phyloP scores from a whole-genome alignment of 1,140 invertebrate species.

The Drosophila nikananu region DNA sequence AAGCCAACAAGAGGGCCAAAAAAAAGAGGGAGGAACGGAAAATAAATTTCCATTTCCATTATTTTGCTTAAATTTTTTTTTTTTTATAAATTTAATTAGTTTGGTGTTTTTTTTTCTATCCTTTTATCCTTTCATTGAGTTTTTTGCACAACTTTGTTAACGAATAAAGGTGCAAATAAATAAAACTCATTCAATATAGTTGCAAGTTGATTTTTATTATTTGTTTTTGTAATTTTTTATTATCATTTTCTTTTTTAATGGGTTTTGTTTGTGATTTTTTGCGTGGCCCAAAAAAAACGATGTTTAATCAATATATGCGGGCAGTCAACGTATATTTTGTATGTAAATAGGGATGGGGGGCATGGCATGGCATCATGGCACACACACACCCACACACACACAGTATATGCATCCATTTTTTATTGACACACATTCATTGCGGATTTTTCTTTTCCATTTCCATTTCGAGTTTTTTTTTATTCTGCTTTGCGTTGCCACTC shows the following conservation, averaged over 20 bases:
- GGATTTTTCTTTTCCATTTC: slow-evolving; percentile 18
- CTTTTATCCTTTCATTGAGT: not conserved
- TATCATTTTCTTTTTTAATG: slow-evolving; percentile 9
- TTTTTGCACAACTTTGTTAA: not conserved
- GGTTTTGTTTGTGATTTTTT: slow-evolving; percentile 49
- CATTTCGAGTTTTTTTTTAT: not conserved
- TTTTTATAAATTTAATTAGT: slow-evolving; percentile 70
- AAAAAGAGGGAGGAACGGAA: slow-evolving; percentile 41
- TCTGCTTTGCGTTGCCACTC: not conserved
- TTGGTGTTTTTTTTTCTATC: not conserved
- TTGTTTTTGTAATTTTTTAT: not conserved
- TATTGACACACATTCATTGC: slow-evolving; percentile 46
- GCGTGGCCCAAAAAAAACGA: slow-evolving; percentile 62
- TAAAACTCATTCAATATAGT: slow-evolving; percentile 20
- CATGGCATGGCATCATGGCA: slow-evolving; percentile 1
- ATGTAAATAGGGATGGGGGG: slow-evolving; percentile 26
- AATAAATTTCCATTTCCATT: slow-evolving; percentile 57
- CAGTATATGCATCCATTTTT: slow-evolving; percentile 8
- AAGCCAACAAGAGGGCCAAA: slow-evolving; percentile 67
- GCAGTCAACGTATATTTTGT: slow-evolving; percentile 41
- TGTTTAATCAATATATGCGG: slow-evolving; percentile 83
- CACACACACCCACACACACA: not conserved
- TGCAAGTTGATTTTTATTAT: slow-evolving; percentile 36
- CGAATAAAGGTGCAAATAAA: slow-evolving; percentile 19
- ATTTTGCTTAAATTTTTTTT: slow-evolving; percentile 49